Evolutionary conservation across 2,888 invertebrate species (phyloP).

Genomic region (Drosophila peninsularis): DNA sequence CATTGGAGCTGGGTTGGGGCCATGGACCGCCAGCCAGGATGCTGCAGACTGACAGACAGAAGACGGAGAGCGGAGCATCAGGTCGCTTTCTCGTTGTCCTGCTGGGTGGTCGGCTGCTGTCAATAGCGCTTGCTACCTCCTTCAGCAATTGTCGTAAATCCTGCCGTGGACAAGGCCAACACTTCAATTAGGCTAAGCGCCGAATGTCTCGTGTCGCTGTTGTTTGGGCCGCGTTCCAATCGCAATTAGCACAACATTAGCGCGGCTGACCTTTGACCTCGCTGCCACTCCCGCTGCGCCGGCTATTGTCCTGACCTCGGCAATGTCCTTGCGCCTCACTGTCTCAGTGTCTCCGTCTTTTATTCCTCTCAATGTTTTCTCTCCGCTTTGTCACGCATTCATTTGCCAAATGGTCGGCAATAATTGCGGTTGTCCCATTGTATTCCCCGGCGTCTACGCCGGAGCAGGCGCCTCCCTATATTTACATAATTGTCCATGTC

Average conservation of each 20-base stretch:
- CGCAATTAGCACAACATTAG: conserved; percentile 77
- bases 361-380: conserved; percentile 15
- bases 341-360: conserved; percentile 14
- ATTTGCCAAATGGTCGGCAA: conserved; percentile 73
- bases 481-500: conserved; percentile 79
- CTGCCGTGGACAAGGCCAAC: conserved; percentile 55
- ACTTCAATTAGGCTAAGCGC: conserved; percentile 73
- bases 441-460: conserved; percentile 49
- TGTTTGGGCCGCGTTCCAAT: conserved; percentile 48
- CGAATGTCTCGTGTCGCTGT: conserved; percentile 56
- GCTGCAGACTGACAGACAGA: conserved; percentile 18
- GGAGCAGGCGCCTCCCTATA: conserved; percentile 67
- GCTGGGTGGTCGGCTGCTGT: conserved; percentile 39
- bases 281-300: conserved; percentile 71
- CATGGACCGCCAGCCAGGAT: conserved; percentile 60
- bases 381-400: conserved; percentile 72
- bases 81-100: conserved; percentile 22
- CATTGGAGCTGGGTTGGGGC: conserved; percentile 51
- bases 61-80: conserved; percentile 23
- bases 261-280: conserved; percentile 80
- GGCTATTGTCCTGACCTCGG: conserved; percentile 57
- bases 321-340: conserved; percentile 63
- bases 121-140: conserved; percentile 33
- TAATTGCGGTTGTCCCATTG: conserved; percentile 76
- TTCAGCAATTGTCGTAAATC: conserved; percentile 50